These are phyloP conservation scores for Euthynnus affinis DNA, from an alignment of 2,797 vertebrate genomes.

Conservation along the genomic window DNA sequence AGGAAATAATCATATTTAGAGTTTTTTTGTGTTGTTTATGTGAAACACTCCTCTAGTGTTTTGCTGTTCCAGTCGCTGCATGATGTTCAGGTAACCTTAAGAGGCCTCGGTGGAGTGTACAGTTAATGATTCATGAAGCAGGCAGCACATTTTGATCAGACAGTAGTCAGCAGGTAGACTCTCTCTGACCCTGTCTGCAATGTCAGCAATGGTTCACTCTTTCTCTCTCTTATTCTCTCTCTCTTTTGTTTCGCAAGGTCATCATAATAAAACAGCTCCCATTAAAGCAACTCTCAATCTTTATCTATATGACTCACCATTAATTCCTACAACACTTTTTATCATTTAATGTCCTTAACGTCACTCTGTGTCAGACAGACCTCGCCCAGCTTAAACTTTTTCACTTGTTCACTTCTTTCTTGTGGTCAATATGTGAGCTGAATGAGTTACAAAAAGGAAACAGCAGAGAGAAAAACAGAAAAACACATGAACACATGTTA, in stretches of 20 bases:
- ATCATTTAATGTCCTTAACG: background rate
- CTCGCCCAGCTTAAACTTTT: background rate
- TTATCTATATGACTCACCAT: background rate
- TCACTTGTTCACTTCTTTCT: background rate
- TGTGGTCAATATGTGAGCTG: conserved; percentile 12
- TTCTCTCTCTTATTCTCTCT: conserved; percentile 12
- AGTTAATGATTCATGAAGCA: conserved; percentile 81
- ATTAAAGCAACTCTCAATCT: background rate
- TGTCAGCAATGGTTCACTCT: conserved; percentile 24
- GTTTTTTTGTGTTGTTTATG: background rate
- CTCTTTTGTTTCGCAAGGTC: conserved; percentile 30
- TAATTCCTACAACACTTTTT: background rate
- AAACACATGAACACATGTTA: conserved; percentile 67
- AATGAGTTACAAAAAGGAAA: conserved; percentile 20
- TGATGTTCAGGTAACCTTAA: conserved; percentile 47
- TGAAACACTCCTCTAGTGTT: conserved; percentile 7
- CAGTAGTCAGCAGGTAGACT: conserved; percentile 44
- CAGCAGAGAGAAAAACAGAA: background rate
- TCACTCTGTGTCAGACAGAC: background rate
- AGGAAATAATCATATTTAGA: background rate
- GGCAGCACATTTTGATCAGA: conserved; percentile 55
- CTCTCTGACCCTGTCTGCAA: conserved; percentile 44
- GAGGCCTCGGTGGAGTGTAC: conserved; percentile 40
- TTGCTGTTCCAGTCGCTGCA: conserved; percentile 11
- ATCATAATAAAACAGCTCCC: conserved; percentile 6